Base-by-base conservation (phyloP, 2,113 vertebrate species). In the Caretta caretta region DNA sequence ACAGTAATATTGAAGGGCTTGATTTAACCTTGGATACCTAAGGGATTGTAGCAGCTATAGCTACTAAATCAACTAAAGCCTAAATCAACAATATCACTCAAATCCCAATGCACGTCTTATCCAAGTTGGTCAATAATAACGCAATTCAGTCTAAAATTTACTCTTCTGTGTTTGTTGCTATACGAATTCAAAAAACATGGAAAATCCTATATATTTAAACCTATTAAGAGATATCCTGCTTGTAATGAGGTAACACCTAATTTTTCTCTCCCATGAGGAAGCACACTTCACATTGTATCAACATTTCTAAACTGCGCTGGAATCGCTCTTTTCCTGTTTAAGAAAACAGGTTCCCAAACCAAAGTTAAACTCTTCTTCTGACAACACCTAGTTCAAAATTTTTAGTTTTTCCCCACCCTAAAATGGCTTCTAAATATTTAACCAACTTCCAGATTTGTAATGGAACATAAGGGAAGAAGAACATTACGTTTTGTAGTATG, bases 221-320 rank as follows among this genome's bases (percentile, higher is more conserved):
- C 95, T 97, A 97, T 96, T 97, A 94, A 96, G 95, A 97, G 97
- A 97, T 97, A 97, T 97, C 97, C 97, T 97, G 97, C 97, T 96
- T 97, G 97, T 93, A 96, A 17, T 94, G 95, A 97, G 94, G 95
- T 96, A 97, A 96, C 96, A 97, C 97, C 95, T 97, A 96, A 92
- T 96, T 98, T 96, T 92, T 97, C 94, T 96, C 94, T 96, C 97
- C 92, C 93, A 94, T 75, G 25, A 97, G 97, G 96, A 98, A 98
- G 94, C 96, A 91, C 90, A 96, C 93, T 97, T 97, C 93, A 92
- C 88, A 91, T 80, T 90, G 90, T 92, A 94, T 97, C 97, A 97
- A 98, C 95, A 95, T 95, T 96, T 91, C 92, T 92, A 94, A 94
- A 46, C 83, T 0, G 46, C 0, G 29, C 91, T 95, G 96, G 96